A percentile compares a stretch with the other conserved stretches of the same genome.
These are phyloP conservation scores for Aphis gossypii DNA, from an alignment of 1,140 invertebrate genomes.

Conservation along the genomic window DNA sequence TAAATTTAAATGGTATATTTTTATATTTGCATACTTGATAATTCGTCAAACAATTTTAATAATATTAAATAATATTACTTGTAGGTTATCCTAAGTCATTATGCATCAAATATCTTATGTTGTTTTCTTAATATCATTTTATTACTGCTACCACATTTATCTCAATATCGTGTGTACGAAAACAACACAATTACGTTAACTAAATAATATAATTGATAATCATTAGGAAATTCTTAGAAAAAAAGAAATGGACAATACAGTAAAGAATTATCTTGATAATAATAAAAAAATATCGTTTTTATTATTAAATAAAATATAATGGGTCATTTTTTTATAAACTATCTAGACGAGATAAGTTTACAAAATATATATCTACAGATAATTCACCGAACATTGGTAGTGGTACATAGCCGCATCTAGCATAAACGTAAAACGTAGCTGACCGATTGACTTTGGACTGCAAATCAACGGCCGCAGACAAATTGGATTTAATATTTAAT, in stretches of 20 bases:
- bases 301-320: not conserved
- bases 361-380: not conserved
- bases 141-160: not conserved
- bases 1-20: not conserved
- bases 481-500: slow-evolving; percentile 50
- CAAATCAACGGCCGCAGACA: slow-evolving; percentile 6
- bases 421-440: not conserved
- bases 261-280: not conserved
- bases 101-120: not conserved
- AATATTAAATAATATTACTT: not conserved
- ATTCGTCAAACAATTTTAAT: no score
- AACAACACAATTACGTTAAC: not conserved
- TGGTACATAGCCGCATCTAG: not conserved
- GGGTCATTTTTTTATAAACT: not conserved
- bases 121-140: not conserved
- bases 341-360: not conserved
- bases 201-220: not conserved
- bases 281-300: not conserved
- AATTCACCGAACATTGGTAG: not conserved
- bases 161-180: not conserved
- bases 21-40: not conserved
- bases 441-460: not conserved
- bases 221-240: not conserved
- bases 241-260: not conserved
- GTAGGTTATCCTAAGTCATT: not conserved